Evolutionary conservation across 2,113 vertebrate species (phyloP), one percentile per base, ranked within the genome.

Genomic region (Crotalus helleri): DNA sequence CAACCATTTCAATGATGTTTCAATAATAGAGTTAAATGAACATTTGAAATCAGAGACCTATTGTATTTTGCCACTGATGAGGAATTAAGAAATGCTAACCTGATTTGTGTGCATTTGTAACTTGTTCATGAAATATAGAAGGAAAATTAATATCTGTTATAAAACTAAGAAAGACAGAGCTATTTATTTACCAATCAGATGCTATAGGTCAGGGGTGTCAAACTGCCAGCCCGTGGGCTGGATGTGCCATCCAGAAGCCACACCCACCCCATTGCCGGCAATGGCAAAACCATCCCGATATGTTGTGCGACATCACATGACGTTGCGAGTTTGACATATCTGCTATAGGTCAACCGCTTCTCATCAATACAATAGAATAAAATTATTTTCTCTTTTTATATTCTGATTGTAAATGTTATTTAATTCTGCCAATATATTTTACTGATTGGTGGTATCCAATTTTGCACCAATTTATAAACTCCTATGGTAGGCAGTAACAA

Each of bases 21-120:
- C 94, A 94, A 93, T 94, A 94, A 95, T 96, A 97, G 94, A 93
- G 94, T 94, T 92, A 97, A 96, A 95, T 91, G 95, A 96, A 96
- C 96, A 95, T 95, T 95, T 96, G 33, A 94, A 95, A 95, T 96
- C 96, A 88, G 93, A 96, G 94, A 94, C 93, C 90, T 93, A 58
- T 89, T 89, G n/a, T 96, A 96, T 94, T 96, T 94, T 94, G 91
- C 94, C 94, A 93, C 95, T 96, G 95, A 96, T 93, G 96, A 93
- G 93, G 94, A 94, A 96, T 93, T 93, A 88, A 94, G 95, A 95
- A 95, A 94, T 49, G 94, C 93, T 96, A 94, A 97, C 88, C 94
- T 39, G 95, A 96, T 81, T 81, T 81, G 33, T 81, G 74, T 81
- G 33, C 74, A 81, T 81, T 39, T 81, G 1, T 81, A 81, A 23